Conservation (phyloP, 2,888 invertebrate genomes). For the Abscondita cerata region DNA sequence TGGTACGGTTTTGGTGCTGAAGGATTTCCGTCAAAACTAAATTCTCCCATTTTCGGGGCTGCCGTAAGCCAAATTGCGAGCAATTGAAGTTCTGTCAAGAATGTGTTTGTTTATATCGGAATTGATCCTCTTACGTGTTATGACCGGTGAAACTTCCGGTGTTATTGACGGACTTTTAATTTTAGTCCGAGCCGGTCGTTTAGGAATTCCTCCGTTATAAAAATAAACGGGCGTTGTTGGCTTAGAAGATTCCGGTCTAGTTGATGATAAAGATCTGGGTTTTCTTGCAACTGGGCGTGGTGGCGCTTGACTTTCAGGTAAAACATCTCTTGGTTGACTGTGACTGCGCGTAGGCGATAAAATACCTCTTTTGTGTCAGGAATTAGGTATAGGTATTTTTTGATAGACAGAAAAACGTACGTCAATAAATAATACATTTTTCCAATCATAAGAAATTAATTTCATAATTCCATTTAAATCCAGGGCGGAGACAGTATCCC, state of each 20-base stretch:
- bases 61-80: constrained; percentile 63
- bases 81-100: constrained; percentile 61
- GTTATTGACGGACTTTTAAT: constrained; percentile 56
- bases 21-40: not conserved
- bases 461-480: too few species aligned
- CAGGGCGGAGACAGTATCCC: too few species aligned
- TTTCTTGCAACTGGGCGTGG: constrained; percentile 56
- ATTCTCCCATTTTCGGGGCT: constrained; percentile 53
- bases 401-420: too few species aligned
- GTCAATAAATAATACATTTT: too few species aligned
- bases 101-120: constrained; percentile 51
- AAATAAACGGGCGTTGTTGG: constrained; percentile 25
- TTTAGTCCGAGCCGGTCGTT: constrained; percentile 53
- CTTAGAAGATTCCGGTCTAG: constrained; percentile 45
- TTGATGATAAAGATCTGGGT: constrained; percentile 51
- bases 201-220: constrained; percentile 44
- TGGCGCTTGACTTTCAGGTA: constrained; percentile 29
- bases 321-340: constrained; percentile 53
- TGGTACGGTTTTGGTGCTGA: not conserved
- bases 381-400: too few species aligned
- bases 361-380: constrained; percentile 78
- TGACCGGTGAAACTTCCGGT: constrained; percentile 53
- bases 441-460: too few species aligned
- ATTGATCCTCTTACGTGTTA: constrained; percentile 43
- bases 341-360: constrained; percentile 55